A percentile compares a stretch with the other conserved stretches of the same genome.
phyloP scores from a whole-genome alignment of 2,797 vertebrate species.

The Mormyrus hasselquistii region DNA sequence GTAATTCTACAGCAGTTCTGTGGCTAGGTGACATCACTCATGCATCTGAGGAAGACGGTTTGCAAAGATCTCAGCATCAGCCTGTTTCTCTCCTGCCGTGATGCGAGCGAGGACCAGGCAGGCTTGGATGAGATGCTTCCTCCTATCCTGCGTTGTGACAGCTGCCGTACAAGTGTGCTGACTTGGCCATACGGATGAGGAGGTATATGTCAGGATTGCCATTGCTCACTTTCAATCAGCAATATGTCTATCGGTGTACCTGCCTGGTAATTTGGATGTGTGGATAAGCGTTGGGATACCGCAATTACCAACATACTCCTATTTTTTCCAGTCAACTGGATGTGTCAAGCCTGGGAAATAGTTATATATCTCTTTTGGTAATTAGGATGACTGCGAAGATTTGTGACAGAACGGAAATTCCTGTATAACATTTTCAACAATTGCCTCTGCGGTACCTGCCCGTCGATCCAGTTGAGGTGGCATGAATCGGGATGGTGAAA shows the following conservation, averaged over 20 bases:
- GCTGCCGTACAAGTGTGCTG: conserved; percentile 2
- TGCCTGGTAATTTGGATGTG: neutral
- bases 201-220: neutral
- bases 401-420: neutral
- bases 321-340: neutral
- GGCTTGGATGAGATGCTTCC: neutral
- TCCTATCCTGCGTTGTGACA: neutral
- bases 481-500: neutral
- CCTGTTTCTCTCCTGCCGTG: neutral
- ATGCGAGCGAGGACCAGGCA: neutral
- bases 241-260: neutral
- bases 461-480: neutral
- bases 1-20: neutral
- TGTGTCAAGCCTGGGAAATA: neutral
- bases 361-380: conserved; percentile 7
- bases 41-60: neutral
- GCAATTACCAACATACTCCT: neutral
- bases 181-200: neutral
- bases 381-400: neutral
- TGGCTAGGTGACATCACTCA: neutral
- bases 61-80: neutral
- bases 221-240: conserved; percentile 8
- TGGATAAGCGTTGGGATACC: neutral
- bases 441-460: neutral
- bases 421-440: neutral